Evolutionary conservation across 2,888 invertebrate genomes (phyloP).

Genomic region (Panopea generosa): DNA sequence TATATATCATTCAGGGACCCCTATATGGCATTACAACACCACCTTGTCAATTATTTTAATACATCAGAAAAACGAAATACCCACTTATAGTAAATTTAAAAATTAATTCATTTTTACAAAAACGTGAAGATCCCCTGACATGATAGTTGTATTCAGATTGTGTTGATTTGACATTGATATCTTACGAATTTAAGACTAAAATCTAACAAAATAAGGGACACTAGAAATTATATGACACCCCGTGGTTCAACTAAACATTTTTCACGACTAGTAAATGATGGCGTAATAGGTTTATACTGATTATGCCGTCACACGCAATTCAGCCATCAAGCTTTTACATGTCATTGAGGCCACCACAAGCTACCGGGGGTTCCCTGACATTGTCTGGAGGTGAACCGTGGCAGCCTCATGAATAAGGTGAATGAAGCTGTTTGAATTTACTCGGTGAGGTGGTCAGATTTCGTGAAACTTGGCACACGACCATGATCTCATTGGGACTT

Average conservation of each 20-base stretch:
- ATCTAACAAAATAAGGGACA: neutral
- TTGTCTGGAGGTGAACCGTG: neutral
- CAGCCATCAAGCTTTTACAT: constrained; percentile 52
- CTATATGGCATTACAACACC: neutral
- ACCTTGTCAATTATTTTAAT: neutral
- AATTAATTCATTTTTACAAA: no score
- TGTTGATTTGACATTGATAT: no score
- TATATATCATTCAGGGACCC: no score
- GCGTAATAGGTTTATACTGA: constrained; percentile 62
- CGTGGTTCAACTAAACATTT: constrained; percentile 41
- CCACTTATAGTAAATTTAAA: no score
- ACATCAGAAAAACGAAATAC: no score
- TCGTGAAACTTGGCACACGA: constrained; percentile 58
- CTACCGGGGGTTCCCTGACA: neutral
- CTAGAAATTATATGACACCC: constrained; percentile 12
- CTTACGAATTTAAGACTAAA: no score
- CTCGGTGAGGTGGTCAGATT: constrained; percentile 43
- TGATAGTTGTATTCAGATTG: no score
- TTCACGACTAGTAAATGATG: constrained; percentile 51
- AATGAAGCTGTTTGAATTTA: constrained; percentile 15
- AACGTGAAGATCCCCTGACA: no score
- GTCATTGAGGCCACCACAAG: neutral
- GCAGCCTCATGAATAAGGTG: neutral
- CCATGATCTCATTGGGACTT: constrained; percentile 37
- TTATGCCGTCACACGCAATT: constrained; percentile 66